Conservation (phyloP, 2,113 vertebrate genomes). For the Puntigrus tetrazona region DNA sequence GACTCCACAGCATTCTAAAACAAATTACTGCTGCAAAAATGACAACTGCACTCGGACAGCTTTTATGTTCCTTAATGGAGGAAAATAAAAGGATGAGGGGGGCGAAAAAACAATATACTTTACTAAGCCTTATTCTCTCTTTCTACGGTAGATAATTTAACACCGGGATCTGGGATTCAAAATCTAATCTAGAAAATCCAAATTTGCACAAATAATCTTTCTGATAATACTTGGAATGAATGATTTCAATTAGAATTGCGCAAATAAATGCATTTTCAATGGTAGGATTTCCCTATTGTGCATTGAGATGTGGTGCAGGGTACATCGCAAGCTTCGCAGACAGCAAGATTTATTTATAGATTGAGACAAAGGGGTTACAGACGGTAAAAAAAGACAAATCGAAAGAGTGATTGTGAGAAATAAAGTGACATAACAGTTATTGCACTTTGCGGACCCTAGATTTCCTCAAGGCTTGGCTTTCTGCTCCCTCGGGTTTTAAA, state of each 20-base stretch:
- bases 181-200: too few relatives aligned
- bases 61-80: conserved; percentile 46
- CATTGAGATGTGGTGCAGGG: background rate
- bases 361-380: background rate
- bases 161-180: too few relatives aligned
- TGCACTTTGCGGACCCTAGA: conserved; percentile 33
- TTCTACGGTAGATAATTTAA: background rate
- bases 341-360: background rate
- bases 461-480: conserved; percentile 35
- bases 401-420: conserved; percentile 21
- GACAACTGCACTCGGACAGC: conserved; percentile 22
- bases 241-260: background rate
- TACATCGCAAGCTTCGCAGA: background rate
- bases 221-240: too few relatives aligned
- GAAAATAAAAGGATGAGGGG: conserved; percentile 5
- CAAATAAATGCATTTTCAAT: background rate
- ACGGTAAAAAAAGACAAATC: background rate
- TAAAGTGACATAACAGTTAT: conserved; percentile 21
- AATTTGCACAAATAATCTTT: too few relatives aligned
- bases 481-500: conserved; percentile 24
- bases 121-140: conserved; percentile 13
- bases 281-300: background rate
- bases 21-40: conserved; percentile 40
- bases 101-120: conserved; percentile 28
- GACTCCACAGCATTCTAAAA: conserved; percentile 28